These are phyloP conservation scores for Meles meles DNA, from an alignment of 2,113 vertebrate species.

Conservation along the genomic window DNA sequence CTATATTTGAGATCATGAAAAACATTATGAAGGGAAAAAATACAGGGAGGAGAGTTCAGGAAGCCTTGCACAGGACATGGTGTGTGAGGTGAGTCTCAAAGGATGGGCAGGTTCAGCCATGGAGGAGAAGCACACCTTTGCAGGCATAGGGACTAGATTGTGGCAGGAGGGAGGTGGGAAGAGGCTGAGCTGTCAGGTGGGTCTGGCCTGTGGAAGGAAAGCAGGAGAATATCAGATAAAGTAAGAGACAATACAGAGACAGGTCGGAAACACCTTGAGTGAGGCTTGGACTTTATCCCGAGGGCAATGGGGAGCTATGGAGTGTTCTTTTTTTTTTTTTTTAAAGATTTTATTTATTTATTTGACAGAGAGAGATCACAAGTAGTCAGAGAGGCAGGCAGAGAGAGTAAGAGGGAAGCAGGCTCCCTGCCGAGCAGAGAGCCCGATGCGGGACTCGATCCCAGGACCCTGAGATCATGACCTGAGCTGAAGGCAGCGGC, in stretches of 20 bases:
- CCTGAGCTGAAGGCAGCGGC: no score
- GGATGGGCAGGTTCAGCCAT: neutral
- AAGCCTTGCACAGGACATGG: neutral
- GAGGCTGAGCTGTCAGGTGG: rapidly evolving
- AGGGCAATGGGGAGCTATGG: neutral
- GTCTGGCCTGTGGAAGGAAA: neutral
- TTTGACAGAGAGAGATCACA: no score
- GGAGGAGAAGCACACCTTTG: no score
- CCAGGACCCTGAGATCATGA: no score
- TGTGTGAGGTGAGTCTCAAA: neutral
- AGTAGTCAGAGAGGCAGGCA: no score
- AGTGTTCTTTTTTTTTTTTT: neutral
- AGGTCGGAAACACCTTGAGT: neutral
- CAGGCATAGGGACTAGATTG: neutral
- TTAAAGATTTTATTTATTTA: no score
- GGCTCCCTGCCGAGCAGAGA: no score
- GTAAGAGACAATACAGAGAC: no score
- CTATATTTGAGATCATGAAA: neutral
- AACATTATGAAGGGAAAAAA: no score
- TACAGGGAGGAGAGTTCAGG: neutral
- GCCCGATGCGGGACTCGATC: no score
- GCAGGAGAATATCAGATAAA: neutral
- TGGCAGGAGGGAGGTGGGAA: neutral
- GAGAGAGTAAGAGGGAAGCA: no score
- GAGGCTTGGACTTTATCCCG: neutral